Evolutionary conservation across 2,797 vertebrate genomes (phyloP).

Genomic region (Hippoglossus hippoglossus): DNA sequence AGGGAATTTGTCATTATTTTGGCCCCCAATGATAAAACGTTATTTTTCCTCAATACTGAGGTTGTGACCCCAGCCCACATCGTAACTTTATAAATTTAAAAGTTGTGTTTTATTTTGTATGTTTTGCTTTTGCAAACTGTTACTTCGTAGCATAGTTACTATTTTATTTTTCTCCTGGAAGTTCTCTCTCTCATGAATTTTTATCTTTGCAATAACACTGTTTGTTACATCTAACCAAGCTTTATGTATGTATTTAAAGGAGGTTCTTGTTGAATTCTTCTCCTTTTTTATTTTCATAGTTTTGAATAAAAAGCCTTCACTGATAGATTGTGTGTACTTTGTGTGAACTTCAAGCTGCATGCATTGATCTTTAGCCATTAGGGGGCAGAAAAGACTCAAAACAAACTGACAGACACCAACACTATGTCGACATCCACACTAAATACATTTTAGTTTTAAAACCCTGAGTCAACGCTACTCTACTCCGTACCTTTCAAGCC

Average conservation of each 20-base stretch:
- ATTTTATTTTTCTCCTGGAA: conserved; percentile 41
- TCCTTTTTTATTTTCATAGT: conserved; percentile 48
- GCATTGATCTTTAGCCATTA: not conserved
- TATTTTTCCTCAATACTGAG: conserved; percentile 6
- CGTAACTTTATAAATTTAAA: not conserved
- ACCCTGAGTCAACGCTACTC: too few relatives aligned
- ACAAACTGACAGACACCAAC: too few relatives aligned
- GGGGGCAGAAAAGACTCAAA: not conserved
- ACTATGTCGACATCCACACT: too few relatives aligned
- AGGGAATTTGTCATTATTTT: conserved; percentile 11
- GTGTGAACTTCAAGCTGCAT: not conserved
- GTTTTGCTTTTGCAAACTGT: conserved; percentile 67
- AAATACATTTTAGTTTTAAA: too few relatives aligned
- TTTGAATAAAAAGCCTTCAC: conserved; percentile 70
- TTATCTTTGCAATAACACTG: conserved; percentile 53
- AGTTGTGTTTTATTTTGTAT: not conserved
- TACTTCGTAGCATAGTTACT: conserved; percentile 61
- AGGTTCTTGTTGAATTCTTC: conserved; percentile 33
- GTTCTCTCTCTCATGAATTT: conserved; percentile 39
- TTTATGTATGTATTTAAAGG: conserved; percentile 66
- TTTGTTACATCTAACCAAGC: conserved; percentile 75
- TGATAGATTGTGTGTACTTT: conserved; percentile 2
- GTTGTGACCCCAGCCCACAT: not conserved
- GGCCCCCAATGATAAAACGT: conserved; percentile 14
- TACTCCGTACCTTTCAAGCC: too few relatives aligned